Evolutionary conservation across 2,797 vertebrate species (phyloP).

Genomic region (Philypnodon macrostomus): DNA sequence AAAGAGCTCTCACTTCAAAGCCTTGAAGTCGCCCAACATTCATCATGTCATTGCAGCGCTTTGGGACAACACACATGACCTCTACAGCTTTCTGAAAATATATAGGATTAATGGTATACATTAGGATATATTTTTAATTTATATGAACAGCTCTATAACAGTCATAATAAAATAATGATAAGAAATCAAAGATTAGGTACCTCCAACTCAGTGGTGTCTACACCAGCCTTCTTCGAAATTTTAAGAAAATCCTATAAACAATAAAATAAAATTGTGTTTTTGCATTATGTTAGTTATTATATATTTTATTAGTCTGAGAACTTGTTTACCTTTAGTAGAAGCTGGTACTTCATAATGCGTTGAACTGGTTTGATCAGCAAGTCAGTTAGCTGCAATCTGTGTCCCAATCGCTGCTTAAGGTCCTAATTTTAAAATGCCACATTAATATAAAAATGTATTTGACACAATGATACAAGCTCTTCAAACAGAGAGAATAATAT

Average conservation of each 20-base stretch:
- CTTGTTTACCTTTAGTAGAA: conserved; percentile 89
- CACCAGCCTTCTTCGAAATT: conserved; percentile 91
- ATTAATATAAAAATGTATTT: background rate
- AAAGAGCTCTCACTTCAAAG: conserved; percentile 85
- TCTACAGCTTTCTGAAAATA: conserved; percentile 91
- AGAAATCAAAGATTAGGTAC: conserved; percentile 62
- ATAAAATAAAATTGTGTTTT: conserved; percentile 4
- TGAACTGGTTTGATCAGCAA: conserved; percentile 97
- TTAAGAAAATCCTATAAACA: conserved; percentile 89
- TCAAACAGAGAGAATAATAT: conserved; percentile 6
- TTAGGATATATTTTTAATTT: background rate
- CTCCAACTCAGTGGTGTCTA: conserved; percentile 90
- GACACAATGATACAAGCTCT: background rate
- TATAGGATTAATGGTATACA: background rate
- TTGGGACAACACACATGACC: conserved; percentile 98
- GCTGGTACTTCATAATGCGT: conserved; percentile 98
- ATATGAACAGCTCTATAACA: background rate
- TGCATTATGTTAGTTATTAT: background rate
- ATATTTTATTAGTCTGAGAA: background rate
- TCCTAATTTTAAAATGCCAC: conserved; percentile 76
- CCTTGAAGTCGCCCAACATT: conserved; percentile 97
- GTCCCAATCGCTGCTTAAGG: conserved; percentile 92
- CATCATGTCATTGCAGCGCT: conserved; percentile 99
- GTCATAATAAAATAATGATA: background rate
- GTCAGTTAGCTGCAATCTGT: conserved; percentile 93